phyloP scores from a whole-genome alignment of 1,140 invertebrate genomes.

The Zaprionus capensis region DNA sequence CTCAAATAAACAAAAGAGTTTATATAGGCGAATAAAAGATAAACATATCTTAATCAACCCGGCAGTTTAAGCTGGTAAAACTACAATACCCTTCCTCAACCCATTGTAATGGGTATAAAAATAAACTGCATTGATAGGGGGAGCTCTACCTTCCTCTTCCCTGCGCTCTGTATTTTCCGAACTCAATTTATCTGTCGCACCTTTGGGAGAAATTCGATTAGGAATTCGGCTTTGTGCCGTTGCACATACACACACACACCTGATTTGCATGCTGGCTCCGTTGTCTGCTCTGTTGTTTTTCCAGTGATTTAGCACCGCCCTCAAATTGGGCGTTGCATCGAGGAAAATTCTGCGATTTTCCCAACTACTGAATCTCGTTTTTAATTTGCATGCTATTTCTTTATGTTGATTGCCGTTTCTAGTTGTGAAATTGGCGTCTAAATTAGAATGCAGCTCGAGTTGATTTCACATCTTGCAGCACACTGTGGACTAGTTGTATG shows the following conservation, averaged over 20 bases:
- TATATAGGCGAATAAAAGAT: background rate
- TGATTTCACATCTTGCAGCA: constrained; percentile 40
- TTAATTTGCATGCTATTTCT: constrained; percentile 68
- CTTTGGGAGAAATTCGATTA: constrained; percentile 54
- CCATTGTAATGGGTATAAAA: background rate
- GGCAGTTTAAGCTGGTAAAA: background rate
- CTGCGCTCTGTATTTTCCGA: background rate
- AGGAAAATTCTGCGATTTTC: constrained; percentile 38
- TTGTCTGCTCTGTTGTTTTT: constrained; percentile 46
- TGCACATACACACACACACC: background rate
- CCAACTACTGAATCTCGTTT: constrained; percentile 44
- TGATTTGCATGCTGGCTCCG: constrained; percentile 66
- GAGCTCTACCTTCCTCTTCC: background rate
- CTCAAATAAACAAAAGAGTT: background rate
- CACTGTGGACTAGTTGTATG: constrained; percentile 35
- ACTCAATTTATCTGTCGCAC: constrained; percentile 23
- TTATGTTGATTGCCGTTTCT: constrained; percentile 56
- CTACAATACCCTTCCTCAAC: background rate
- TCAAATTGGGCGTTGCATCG: constrained; percentile 1
- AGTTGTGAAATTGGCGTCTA: constrained; percentile 59
- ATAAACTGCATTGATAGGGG: background rate
- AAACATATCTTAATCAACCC: accelerated
- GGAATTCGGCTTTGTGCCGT: constrained; percentile 46
- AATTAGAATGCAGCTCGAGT: constrained; percentile 78
- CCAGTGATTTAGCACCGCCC: constrained; percentile 67